Percentiles rank a stretch among this genome's conserved stretches.
These are phyloP conservation scores for Physocephala rufipes DNA, from an alignment of 2,888 invertebrate species.

Conservation along the genomic window DNA sequence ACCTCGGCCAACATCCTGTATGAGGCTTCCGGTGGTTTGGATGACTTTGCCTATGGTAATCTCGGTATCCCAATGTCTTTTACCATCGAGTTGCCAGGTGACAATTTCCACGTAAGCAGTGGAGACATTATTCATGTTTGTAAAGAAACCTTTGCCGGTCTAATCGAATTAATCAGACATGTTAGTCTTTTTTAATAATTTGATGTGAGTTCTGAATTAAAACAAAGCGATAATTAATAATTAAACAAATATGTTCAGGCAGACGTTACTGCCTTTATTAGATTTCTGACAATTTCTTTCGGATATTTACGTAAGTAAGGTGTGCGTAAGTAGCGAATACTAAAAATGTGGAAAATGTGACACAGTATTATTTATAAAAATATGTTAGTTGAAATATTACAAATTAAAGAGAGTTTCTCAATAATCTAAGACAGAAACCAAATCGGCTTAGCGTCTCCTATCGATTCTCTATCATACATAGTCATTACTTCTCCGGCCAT, in stretches of 20 bases:
- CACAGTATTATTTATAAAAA: no score
- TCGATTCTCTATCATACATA: constrained; percentile 43
- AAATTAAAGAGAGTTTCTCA: background rate
- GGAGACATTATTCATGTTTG: constrained; percentile 63
- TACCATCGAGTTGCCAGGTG: constrained; percentile 74
- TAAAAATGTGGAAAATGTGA: no score
- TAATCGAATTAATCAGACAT: constrained; percentile 63
- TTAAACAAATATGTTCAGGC: no score
- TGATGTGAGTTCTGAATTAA: background rate
- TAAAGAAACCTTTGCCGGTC: constrained; percentile 65
- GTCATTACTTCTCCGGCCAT: constrained; percentile 59
- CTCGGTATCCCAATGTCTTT: constrained; percentile 70
- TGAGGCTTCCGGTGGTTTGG: constrained; percentile 71
- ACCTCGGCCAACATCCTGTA: constrained; percentile 69
- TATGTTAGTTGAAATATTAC: background rate
- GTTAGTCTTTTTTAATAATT: constrained; percentile 58
- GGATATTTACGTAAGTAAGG: no score
- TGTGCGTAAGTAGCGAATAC: no score
- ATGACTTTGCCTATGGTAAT: constrained; percentile 74
- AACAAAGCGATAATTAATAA: no score
- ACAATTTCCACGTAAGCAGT: constrained; percentile 63
- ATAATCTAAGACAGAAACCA: constrained; percentile 2
- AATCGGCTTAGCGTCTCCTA: background rate
- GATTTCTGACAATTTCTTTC: no score
- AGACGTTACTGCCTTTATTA: no score